These are phyloP conservation scores for Gymnobelideus leadbeateri DNA, from an alignment of 2,113 vertebrate species.

Conservation along the genomic window DNA sequence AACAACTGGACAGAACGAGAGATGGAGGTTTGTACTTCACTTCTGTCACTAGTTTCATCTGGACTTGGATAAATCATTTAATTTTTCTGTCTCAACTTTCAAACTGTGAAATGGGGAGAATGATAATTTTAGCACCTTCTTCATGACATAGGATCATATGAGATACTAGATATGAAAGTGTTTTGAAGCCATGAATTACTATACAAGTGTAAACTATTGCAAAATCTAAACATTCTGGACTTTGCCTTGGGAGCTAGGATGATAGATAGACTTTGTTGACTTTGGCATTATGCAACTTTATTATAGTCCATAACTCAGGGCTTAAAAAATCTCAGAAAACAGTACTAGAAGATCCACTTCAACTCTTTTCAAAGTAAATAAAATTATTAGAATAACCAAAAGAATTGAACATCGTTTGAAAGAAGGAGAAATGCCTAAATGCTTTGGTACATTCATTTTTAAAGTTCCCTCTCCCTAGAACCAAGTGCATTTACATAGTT, in stretches of 20 bases:
- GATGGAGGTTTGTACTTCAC: neutral
- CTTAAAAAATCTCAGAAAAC: neutral
- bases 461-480: constrained; percentile 50
- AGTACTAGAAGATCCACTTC: neutral
- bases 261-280: neutral
- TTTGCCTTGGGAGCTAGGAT: neutral
- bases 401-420: neutral
- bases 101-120: constrained; percentile 21
- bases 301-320: neutral
- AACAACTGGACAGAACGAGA: neutral
- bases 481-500: neutral
- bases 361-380: neutral
- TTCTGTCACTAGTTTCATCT: neutral
- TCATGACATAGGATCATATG: neutral
- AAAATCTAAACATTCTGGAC: neutral
- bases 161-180: constrained; percentile 38
- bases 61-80: neutral
- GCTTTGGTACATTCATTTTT: constrained; percentile 65
- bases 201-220: neutral
- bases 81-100: neutral
- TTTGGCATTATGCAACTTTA: neutral
- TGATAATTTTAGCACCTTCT: neutral
- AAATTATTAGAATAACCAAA: neutral
- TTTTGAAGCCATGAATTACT: neutral
- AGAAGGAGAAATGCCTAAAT: constrained; percentile 24